A percentile compares a stretch with the other conserved stretches of the same genome.
These are phyloP conservation scores for Himalopsyche phryganea DNA, from an alignment of 1,140 invertebrate species.

Conservation along the genomic window DNA sequence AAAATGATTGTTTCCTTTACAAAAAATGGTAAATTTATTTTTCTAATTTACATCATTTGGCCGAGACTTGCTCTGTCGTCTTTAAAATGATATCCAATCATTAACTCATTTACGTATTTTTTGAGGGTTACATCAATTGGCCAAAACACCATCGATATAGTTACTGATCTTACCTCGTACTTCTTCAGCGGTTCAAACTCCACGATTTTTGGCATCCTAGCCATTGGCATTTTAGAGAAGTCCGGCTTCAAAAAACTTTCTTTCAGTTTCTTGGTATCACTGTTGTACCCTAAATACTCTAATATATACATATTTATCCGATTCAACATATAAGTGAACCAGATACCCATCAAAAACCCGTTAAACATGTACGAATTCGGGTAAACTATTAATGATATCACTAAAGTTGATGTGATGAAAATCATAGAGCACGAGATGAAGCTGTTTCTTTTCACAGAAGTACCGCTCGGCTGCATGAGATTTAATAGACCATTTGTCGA, in stretches of 20 bases:
- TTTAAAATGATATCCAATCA: no score
- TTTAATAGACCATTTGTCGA: no score
- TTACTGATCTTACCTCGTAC: slow-evolving; percentile 52
- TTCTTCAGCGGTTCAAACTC: slow-evolving; percentile 52
- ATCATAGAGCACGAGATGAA: slow-evolving; percentile 45
- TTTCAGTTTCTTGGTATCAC: background rate
- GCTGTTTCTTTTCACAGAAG: slow-evolving; percentile 15
- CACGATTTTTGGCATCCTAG: slow-evolving; percentile 43
- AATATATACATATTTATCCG: slow-evolving; percentile 42
- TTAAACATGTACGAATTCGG: slow-evolving; percentile 45
- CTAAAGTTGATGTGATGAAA: slow-evolving; percentile 42
- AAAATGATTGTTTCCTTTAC: no score
- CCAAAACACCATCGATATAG: no score
- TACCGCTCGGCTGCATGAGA: no score
- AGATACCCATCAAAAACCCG: slow-evolving; percentile 48
- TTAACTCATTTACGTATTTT: no score
- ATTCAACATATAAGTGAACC: slow-evolving; percentile 42
- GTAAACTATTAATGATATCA: slow-evolving; percentile 42
- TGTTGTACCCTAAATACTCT: slow-evolving; percentile 38
- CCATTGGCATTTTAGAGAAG: slow-evolving; percentile 29
- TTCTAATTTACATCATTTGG: no score
- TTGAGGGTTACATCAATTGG: no score
- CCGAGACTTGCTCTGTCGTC: no score
- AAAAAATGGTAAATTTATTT: no score
- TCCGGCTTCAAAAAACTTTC: background rate